phyloP scores from a whole-genome alignment of 1,140 invertebrate species.

The Drosophila melanogaster region DNA sequence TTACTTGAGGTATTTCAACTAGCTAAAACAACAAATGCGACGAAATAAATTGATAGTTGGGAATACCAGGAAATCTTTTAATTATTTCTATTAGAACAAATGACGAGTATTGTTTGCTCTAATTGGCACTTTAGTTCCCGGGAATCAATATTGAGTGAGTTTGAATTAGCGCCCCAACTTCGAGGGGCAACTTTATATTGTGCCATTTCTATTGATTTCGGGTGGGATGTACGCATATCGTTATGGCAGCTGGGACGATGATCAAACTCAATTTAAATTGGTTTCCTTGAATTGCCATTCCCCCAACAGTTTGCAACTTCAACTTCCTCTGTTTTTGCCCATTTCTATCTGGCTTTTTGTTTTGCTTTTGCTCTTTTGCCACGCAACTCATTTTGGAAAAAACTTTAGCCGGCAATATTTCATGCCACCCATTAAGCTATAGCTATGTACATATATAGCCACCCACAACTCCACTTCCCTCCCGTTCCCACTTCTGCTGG shows the following conservation, averaged over 20 bases:
- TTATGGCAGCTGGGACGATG: slow-evolving; percentile 44
- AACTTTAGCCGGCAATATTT: slow-evolving; percentile 81
- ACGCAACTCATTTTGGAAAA: slow-evolving; percentile 75
- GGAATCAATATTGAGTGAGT: slow-evolving; percentile 29
- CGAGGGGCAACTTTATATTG: slow-evolving; percentile 29
- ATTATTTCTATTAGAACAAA: background rate
- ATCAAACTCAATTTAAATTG: slow-evolving; percentile 53
- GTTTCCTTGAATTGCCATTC: slow-evolving; percentile 54
- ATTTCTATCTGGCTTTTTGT: slow-evolving; percentile 49
- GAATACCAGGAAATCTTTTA: slow-evolving; percentile 2
- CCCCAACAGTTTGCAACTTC: slow-evolving; percentile 46
- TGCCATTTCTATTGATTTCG: slow-evolving; percentile 49
- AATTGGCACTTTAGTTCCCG: slow-evolving; percentile 16
- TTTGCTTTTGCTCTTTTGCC: slow-evolving; percentile 68
- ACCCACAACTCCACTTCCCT: slow-evolving; percentile 7
- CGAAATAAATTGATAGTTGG: background rate
- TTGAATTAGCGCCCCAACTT: slow-evolving; percentile 25
- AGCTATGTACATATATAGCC: slow-evolving; percentile 9
- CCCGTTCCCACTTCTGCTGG: slow-evolving; percentile 5
- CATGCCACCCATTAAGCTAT: slow-evolving; percentile 75
- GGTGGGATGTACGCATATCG: slow-evolving; percentile 18
- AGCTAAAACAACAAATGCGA: background rate
- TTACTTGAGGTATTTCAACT: background rate
- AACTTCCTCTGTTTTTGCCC: slow-evolving; percentile 35
- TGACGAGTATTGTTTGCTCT: background rate